Conservation (phyloP, 2,113 vertebrate genomes). For the Mystacornis crossleyi region DNA sequence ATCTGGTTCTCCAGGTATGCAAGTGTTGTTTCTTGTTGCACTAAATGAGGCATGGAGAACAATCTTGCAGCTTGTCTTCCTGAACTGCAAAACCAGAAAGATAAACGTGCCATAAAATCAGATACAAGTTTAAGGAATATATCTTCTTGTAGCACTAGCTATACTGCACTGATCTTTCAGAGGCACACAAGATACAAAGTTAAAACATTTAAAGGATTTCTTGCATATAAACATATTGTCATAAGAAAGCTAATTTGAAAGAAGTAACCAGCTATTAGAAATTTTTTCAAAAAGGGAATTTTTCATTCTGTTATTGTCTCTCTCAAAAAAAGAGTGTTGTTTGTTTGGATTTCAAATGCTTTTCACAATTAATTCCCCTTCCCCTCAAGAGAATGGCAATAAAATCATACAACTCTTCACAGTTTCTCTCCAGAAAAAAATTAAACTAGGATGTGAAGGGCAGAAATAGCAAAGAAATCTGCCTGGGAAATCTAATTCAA, state of each 20-base stretch:
- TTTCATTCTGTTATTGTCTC: neutral
- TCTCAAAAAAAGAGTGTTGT: neutral
- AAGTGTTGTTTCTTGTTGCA: constrained; percentile 93
- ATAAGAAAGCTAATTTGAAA: neutral
- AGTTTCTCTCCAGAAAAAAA: neutral
- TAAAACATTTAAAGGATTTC: neutral
- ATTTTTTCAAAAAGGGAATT: neutral
- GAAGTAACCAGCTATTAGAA: neutral
- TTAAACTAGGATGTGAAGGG: neutral
- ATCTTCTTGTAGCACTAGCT: neutral
- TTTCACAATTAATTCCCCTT: neutral
- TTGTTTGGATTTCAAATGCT: neutral
- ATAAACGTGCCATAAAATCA: neutral
- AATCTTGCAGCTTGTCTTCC: constrained; percentile 92
- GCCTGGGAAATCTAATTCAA: neutral
- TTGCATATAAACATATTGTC: neutral
- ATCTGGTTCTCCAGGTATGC: constrained; percentile 97
- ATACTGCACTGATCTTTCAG: neutral
- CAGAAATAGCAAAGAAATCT: neutral
- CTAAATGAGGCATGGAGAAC: constrained; percentile 90
- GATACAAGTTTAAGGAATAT: neutral
- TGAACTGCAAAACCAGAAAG: constrained; percentile 71
- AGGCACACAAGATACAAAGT: neutral
- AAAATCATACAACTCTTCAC: neutral
- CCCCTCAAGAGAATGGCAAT: neutral